Evolutionary conservation across 2,113 vertebrate species (phyloP).

Genomic region (Alethe diademata): DNA sequence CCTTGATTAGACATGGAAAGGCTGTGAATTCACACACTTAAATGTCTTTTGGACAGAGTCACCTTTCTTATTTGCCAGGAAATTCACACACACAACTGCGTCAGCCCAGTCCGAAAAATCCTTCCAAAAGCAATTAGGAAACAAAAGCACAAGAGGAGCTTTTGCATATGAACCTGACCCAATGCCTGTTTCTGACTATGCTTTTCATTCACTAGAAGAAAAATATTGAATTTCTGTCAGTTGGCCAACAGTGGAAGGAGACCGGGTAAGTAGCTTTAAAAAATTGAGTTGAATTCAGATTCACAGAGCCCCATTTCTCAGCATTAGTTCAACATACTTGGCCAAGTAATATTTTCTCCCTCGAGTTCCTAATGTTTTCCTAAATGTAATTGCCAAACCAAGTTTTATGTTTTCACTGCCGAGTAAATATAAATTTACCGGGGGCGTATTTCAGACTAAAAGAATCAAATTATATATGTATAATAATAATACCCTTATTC

Average conservation of each 20-base stretch:
- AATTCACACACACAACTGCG: constrained; percentile 62
- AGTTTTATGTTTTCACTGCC: constrained; percentile 23
- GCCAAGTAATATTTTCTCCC: neutral
- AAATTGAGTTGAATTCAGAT: constrained; percentile 45
- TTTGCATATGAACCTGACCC: constrained; percentile 48
- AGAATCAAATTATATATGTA: constrained; percentile 1
- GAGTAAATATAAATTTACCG: constrained; percentile 26
- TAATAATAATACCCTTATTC: constrained; percentile 1
- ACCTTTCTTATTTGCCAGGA: constrained; percentile 70
- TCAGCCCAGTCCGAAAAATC: constrained; percentile 37
- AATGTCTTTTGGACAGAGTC: constrained; percentile 72
- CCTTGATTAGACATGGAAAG: constrained; percentile 73
- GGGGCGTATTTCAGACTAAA: constrained; percentile 30
- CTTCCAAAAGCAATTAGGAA: constrained; percentile 58
- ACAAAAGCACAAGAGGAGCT: constrained; percentile 49
- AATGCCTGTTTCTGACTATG: constrained; percentile 34
- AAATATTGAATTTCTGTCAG: constrained; percentile 50
- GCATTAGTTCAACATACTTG: neutral
- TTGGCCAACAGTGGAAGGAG: neutral
- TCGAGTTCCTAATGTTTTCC: constrained; percentile 32
- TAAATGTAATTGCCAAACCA: constrained; percentile 56
- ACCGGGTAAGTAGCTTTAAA: constrained; percentile 1
- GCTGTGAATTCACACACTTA: constrained; percentile 61
- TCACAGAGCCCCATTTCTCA: constrained; percentile 37
- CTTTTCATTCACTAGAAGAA: constrained; percentile 56